Conservation (phyloP, 1,140 invertebrate species). For the Drosophila pandora region DNA sequence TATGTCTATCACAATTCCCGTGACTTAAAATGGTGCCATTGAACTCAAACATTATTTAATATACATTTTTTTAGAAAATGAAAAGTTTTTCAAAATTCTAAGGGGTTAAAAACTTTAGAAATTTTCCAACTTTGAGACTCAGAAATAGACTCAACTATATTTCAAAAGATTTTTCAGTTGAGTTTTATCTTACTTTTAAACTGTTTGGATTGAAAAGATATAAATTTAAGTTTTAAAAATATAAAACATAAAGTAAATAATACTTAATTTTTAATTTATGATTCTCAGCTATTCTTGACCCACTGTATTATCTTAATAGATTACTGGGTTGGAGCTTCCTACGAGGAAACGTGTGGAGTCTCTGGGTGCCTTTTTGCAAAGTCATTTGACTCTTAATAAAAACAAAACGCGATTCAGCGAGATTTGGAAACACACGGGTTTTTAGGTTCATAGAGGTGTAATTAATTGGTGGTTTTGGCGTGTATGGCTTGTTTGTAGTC, state of each 20-base stretch:
- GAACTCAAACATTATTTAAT: not conserved
- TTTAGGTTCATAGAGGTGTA: slow-evolving; percentile 13
- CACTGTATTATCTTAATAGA: slow-evolving; percentile 19
- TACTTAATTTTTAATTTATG: not conserved
- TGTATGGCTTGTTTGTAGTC: slow-evolving; percentile 1
- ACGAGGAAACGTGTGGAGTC: not conserved
- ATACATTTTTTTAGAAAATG: too few relatives aligned
- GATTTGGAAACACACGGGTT: slow-evolving; percentile 22
- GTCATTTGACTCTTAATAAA: slow-evolving; percentile 28
- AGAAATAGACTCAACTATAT: too few relatives aligned
- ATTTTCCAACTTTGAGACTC: too few relatives aligned
- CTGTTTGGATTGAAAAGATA: too few relatives aligned
- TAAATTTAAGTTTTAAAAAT: too few relatives aligned
- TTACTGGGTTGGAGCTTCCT: slow-evolving; percentile 1
- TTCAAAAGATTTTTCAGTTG: too few relatives aligned
- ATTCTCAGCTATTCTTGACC: not conserved
- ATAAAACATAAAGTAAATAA: too few relatives aligned
- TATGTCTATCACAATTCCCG: not conserved
- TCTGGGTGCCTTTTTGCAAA: slow-evolving; percentile 17
- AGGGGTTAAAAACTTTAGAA: too few relatives aligned
- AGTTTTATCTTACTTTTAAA: too few relatives aligned
- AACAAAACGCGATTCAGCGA: slow-evolving; percentile 16
- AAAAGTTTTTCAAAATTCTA: too few relatives aligned
- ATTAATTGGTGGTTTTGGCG: slow-evolving; percentile 13
- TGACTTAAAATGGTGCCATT: not conserved